Percentiles rank a stretch among this genome's conserved stretches.
These are phyloP conservation scores for Aspiorhynchus laticeps DNA, from an alignment of 2,113 vertebrate genomes.

Conservation along the genomic window DNA sequence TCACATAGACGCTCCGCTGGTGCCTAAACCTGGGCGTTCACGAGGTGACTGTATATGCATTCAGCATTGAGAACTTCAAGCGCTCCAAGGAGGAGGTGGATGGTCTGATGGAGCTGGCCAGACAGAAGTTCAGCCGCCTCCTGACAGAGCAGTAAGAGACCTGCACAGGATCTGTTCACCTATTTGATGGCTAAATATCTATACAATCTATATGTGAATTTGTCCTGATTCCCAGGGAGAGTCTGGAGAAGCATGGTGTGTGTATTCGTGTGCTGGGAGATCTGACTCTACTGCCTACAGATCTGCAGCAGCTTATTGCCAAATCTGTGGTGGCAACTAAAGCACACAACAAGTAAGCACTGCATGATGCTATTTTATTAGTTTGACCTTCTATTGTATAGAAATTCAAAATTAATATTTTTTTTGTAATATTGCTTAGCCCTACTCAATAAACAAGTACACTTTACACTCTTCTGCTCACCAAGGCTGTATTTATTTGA, in stretches of 20 bases:
- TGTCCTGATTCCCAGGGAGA: constrained; percentile 77
- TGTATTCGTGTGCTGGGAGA: constrained; percentile 93
- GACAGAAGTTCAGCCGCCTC: constrained; percentile 89
- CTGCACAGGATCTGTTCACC: not conserved
- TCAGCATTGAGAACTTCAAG: constrained; percentile 99
- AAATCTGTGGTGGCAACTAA: constrained; percentile 86
- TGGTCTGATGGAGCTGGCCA: constrained; percentile 93
- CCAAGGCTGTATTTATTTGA: not conserved
- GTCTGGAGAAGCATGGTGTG: constrained; percentile 90
- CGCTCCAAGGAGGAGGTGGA: constrained; percentile 94
- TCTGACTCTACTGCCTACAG: constrained; percentile 86
- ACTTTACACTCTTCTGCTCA: not conserved
- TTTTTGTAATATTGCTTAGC: not conserved
- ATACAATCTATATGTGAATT: not conserved
- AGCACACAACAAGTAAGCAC: constrained; percentile 86
- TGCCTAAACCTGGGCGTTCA: constrained; percentile 91
- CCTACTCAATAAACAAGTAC: not conserved
- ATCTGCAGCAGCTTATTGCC: constrained; percentile 92
- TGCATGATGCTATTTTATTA: not conserved
- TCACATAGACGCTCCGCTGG: constrained; percentile 88
- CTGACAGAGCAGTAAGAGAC: constrained; percentile 89
- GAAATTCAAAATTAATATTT: not conserved
- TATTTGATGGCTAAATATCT: not conserved
- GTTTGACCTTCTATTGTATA: not conserved
- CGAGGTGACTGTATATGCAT: constrained; percentile 97